These are phyloP conservation scores for Hemichromis elongatus DNA, from an alignment of 2,113 vertebrate genomes.

Conservation along the genomic window DNA sequence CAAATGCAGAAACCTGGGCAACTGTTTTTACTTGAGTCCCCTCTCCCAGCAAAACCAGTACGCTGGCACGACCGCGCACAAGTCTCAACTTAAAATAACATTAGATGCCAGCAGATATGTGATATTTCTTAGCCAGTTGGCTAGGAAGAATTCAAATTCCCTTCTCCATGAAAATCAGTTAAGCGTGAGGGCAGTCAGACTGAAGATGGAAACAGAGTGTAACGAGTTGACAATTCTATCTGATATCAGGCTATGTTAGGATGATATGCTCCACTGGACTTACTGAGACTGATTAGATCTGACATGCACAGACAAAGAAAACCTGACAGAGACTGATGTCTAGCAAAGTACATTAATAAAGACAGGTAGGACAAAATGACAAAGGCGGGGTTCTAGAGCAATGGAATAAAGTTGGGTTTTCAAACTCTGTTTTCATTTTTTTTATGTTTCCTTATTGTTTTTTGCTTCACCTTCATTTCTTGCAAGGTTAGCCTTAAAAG, in stretches of 20 bases:
- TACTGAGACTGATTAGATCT: slow-evolving; percentile 30
- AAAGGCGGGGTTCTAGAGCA: background rate
- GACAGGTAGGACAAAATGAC: slow-evolving; percentile 6
- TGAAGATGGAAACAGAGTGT: background rate
- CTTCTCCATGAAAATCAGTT: background rate
- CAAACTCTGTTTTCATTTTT: background rate
- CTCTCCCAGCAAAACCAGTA: background rate
- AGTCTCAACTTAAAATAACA: background rate
- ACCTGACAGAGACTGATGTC: slow-evolving; percentile 39
- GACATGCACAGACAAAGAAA: slow-evolving; percentile 18
- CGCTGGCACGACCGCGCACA: background rate
- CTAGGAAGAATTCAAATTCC: background rate
- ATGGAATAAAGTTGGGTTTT: background rate
- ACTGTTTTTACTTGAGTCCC: background rate
- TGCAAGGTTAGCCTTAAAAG: background rate
- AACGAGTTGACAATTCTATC: background rate
- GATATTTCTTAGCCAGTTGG: background rate
- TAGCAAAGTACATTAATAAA: slow-evolving; percentile 2
- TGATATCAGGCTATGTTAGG: background rate
- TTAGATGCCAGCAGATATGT: background rate
- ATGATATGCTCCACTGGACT: background rate
- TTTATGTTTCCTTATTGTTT: background rate
- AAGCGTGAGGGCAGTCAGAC: background rate
- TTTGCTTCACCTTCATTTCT: background rate
- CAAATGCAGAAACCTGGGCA: background rate